Evolutionary conservation across 1,140 invertebrate genomes (phyloP), one percentile per base, ranked within the genome.

Genomic region (Trypoxylus dichotomus): DNA sequence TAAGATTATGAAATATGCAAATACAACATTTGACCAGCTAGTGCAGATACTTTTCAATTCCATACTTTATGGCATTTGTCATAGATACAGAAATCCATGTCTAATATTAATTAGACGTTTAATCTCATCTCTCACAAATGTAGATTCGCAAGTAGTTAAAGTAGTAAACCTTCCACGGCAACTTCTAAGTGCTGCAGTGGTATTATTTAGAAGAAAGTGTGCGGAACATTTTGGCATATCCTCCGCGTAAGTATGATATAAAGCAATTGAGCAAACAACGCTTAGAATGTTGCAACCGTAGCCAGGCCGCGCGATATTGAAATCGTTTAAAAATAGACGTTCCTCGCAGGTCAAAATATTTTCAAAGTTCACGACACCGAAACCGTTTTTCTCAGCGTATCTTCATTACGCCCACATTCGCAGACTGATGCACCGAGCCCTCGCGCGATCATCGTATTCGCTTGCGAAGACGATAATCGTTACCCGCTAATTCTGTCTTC

Each of bases 351-450:
- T 68, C 60, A 68, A 68, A 68, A 68, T 68, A 68, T 68, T 68
- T 68, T 27, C 60, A 68, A 68, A 68, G 60, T 68, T 68, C 60
- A 68, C 27, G 60, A 68, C 60, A 68, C 21, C 27, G 60, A 68
- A 68, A 25, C 60, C 24, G 60, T 68, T 68, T 68, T 68, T 29
- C 21, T 68, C 60, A 29, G 60, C 60, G 60, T 24, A 24, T 68
- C 60, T 68, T 68, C 60, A 68, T 68, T 24, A 27, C 60, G 60
- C 60, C 60, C 60, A 68, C 60, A 13, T 24, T 24, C 10, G 24
- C 60, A 68, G 60, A 68, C 60, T 68, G 60, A 68, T 68, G 60
- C 60, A 68, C 27, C 60, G 25, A 54, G 7, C 60, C 60, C 10
- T 37, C 32, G 32, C 10, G 60, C 60, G 60, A 24, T 29, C 27